Evolutionary conservation across 2,113 vertebrate species (phyloP).

Genomic region (Peromyscus maniculatus): DNA sequence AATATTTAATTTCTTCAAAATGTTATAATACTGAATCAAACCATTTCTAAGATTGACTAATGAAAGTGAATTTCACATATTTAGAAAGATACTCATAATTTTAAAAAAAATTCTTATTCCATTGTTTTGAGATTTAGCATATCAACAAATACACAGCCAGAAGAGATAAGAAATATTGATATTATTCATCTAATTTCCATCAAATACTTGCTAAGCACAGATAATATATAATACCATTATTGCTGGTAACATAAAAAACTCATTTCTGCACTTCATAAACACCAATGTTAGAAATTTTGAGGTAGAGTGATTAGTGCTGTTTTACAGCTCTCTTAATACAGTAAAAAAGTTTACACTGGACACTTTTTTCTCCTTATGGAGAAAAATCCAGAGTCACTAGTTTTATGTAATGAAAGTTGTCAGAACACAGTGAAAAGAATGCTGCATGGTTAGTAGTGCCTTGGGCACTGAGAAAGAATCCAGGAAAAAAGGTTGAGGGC

Average conservation of each 20-base stretch:
- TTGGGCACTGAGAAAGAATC: background rate
- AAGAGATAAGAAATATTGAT: background rate
- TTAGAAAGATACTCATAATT: background rate
- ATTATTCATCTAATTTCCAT: background rate
- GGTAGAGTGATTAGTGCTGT: background rate
- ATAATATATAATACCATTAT: background rate
- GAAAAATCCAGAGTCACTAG: background rate
- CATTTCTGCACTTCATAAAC: background rate
- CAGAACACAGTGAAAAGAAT: background rate
- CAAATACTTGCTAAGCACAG: background rate
- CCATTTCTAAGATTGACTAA: constrained; percentile 24
- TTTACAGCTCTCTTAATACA: background rate
- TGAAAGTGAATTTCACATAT: background rate
- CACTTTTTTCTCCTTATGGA: background rate
- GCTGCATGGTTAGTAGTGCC: background rate
- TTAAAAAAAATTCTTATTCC: background rate
- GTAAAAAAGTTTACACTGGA: background rate
- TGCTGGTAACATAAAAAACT: background rate
- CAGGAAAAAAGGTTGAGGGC: background rate
- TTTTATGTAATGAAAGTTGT: background rate
- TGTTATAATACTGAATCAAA: constrained; percentile 81
- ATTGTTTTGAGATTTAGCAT: constrained; percentile 53
- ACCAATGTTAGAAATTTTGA: background rate
- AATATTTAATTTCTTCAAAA: constrained; percentile 79
- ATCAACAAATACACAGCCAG: background rate